phyloP scores from a whole-genome alignment of 2,888 invertebrate species.

The Azorinus chamasolen region DNA sequence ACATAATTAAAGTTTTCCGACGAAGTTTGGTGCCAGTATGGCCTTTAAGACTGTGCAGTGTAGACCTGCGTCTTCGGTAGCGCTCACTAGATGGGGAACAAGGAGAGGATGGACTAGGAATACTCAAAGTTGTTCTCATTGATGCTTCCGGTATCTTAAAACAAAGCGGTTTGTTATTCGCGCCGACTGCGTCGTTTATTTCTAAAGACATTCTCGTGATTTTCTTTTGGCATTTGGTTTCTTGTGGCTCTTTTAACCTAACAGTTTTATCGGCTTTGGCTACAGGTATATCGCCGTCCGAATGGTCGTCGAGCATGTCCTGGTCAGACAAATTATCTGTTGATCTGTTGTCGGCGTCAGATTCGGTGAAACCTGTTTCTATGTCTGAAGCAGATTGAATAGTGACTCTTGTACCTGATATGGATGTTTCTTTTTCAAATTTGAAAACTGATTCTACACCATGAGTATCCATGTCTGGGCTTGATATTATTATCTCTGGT shows the following conservation, averaged over 20 bases:
- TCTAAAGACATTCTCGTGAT: background rate
- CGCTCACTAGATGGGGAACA: no score
- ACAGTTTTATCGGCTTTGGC: no score
- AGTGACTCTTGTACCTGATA: no score
- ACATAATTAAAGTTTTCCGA: conserved; percentile 64
- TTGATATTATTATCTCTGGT: conserved; percentile 37
- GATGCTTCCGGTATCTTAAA: no score
- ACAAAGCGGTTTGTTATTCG: no score
- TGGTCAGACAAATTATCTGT: no score
- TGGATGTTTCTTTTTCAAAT: background rate
- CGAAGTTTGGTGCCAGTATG: conserved; percentile 32
- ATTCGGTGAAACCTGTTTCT: conserved; percentile 53
- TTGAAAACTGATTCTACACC: conserved; percentile 14
- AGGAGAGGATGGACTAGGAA: no score
- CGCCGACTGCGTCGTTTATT: background rate
- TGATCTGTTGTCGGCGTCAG: conserved; percentile 35
- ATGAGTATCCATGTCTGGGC: background rate
- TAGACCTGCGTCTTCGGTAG: conserved; percentile 44
- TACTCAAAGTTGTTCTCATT: no score
- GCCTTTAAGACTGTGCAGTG: conserved; percentile 37
- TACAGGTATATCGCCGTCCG: no score
- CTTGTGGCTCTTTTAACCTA: background rate
- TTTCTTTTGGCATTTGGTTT: no score
- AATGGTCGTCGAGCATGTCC: no score
- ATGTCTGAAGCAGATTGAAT: conserved; percentile 23